Evolutionary conservation across 2,113 vertebrate species (phyloP).

Genomic region (Chloropsis cyanopogon): DNA sequence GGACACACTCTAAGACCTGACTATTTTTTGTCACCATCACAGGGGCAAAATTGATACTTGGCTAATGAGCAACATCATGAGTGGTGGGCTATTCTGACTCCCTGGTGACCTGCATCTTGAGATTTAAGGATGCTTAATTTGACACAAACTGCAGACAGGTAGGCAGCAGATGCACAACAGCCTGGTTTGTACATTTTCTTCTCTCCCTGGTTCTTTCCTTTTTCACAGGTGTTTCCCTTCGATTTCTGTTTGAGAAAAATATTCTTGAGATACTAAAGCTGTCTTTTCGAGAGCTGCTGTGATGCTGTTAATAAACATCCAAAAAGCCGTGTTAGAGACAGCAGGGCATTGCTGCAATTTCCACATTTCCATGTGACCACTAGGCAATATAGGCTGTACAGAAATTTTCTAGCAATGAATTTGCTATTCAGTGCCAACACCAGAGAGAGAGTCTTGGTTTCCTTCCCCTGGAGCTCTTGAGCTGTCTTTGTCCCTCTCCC

Average conservation of each 20-base stretch:
- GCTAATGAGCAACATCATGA: neutral
- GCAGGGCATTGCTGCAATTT: neutral
- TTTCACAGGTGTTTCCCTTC: neutral
- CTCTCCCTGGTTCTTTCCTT: neutral
- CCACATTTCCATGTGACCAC: neutral
- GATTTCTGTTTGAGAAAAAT: neutral
- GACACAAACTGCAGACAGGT: neutral
- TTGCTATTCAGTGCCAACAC: neutral
- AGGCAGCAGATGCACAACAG: neutral
- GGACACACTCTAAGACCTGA: rapidly evolving
- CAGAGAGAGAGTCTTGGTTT: neutral
- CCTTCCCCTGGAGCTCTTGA: neutral
- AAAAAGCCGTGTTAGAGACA: neutral
- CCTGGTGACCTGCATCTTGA: neutral
- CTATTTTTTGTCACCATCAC: neutral
- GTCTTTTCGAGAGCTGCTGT: neutral
- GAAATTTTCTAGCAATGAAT: neutral
- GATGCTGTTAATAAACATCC: neutral
- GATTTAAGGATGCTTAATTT: neutral
- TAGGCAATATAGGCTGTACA: neutral
- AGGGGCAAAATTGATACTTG: neutral
- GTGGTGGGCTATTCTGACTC: neutral
- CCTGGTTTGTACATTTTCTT: neutral
- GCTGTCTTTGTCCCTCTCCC: neutral
- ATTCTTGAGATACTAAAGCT: neutral